Percentiles rank a stretch among this genome's conserved stretches.
phyloP scores from a whole-genome alignment of 2,888 invertebrate genomes.

The Strigamia crassipes region DNA sequence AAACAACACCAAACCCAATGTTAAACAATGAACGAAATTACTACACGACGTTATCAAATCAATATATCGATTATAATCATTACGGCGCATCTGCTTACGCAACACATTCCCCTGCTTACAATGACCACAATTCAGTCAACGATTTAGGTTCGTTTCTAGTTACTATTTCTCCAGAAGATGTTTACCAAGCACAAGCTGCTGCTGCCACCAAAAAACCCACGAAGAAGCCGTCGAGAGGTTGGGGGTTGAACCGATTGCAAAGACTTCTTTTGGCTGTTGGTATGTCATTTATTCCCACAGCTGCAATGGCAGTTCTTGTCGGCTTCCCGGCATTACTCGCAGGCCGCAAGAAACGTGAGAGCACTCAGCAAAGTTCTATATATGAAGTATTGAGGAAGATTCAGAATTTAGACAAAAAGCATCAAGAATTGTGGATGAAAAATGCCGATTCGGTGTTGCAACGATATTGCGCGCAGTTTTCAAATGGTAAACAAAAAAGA shows the following conservation, averaged over 20 bases:
- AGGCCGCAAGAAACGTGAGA: neutral
- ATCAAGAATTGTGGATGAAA: neutral
- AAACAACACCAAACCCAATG: neutral
- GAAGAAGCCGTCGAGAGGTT: neutral
- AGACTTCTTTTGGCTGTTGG: conserved; percentile 43
- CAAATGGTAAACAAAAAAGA: neutral
- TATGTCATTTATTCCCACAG: conserved; percentile 44
- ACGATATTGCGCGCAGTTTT: neutral
- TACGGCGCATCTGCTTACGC: neutral
- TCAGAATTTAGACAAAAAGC: neutral
- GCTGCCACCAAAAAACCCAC: neutral
- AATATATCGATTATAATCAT: neutral
- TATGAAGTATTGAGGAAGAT: neutral
- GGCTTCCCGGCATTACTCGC: conserved; percentile 31
- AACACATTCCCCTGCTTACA: neutral
- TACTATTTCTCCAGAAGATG: neutral
- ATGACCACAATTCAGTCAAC: neutral
- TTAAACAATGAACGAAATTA: neutral
- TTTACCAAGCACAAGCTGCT: neutral
- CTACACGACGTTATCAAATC: neutral
- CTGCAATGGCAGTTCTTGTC: conserved; percentile 41
- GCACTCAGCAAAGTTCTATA: neutral
- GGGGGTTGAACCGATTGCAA: neutral
- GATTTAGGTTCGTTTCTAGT: neutral
- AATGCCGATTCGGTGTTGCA: neutral